Conservation (phyloP, 1,140 invertebrate species). For the Zophobas morio region DNA sequence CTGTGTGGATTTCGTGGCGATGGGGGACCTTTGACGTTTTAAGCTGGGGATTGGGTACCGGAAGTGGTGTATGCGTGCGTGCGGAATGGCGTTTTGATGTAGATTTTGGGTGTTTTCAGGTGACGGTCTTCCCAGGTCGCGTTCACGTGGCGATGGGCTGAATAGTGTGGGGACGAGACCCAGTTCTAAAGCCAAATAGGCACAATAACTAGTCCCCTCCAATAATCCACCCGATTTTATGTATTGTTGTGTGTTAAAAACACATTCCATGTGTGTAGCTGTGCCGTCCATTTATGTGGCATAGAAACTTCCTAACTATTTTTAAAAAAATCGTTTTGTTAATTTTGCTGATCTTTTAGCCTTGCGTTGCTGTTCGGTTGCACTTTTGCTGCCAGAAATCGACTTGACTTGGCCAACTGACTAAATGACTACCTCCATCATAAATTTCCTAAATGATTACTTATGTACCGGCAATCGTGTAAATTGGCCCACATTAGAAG, state of each 20-base stretch:
- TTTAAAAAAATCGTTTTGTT: slow-evolving; percentile 26
- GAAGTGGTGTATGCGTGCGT: no score
- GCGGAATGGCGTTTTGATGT: not conserved
- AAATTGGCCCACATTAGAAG: slow-evolving; percentile 22
- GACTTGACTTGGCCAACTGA: slow-evolving; percentile 34
- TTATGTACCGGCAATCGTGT: slow-evolving; percentile 40
- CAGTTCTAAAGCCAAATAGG: slow-evolving; percentile 65
- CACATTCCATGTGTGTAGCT: slow-evolving; percentile 55
- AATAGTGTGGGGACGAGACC: slow-evolving; percentile 73
- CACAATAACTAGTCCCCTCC: slow-evolving; percentile 54
- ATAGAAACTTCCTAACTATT: slow-evolving; percentile 45
- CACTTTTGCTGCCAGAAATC: slow-evolving; percentile 45
- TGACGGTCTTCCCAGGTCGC: slow-evolving; percentile 72
- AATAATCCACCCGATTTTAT: slow-evolving; percentile 49
- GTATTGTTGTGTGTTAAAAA: slow-evolving; percentile 46
- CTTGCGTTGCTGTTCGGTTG: slow-evolving; percentile 56
- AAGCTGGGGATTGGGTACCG: no score
- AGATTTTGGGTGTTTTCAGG: slow-evolving; percentile 48
- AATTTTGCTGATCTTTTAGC: slow-evolving; percentile 44
- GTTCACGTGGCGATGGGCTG: slow-evolving; percentile 79
- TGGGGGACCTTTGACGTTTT: no score
- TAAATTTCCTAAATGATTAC: slow-evolving; percentile 28
- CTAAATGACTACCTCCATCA: slow-evolving; percentile 38
- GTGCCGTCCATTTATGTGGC: slow-evolving; percentile 55
- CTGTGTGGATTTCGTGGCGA: no score